Percentiles rank a stretch among this genome's conserved stretches.
These are phyloP conservation scores for Potamarius usumacintae DNA, from an alignment of 2,113 vertebrate genomes.

Conservation along the genomic window DNA sequence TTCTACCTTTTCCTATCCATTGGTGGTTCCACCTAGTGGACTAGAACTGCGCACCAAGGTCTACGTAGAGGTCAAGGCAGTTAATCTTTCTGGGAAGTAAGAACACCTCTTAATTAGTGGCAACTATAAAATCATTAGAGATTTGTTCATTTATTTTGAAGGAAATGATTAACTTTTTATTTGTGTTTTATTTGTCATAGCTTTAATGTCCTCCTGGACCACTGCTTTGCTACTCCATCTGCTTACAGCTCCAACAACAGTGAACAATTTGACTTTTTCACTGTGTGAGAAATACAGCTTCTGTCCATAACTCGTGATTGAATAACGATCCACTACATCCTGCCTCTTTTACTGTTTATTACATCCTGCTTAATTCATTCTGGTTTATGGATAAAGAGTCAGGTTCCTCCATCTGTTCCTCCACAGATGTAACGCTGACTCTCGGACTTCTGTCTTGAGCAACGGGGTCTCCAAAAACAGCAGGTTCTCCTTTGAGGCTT, in stretches of 20 bases:
- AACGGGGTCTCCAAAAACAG: constrained; percentile 67
- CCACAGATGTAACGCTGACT: constrained; percentile 62
- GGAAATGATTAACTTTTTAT: constrained; percentile 1
- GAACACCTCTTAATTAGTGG: constrained; percentile 5
- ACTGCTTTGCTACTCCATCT: constrained; percentile 74
- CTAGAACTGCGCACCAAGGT: constrained; percentile 66
- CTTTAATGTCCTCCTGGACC: constrained; percentile 74
- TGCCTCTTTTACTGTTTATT: neutral
- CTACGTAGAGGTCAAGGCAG: constrained; percentile 72
- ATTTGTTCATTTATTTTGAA: neutral
- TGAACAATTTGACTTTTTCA: constrained; percentile 68
- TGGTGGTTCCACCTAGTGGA: constrained; percentile 65
- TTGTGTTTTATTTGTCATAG: constrained; percentile 57
- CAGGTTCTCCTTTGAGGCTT: constrained; percentile 74
- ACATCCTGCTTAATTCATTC: neutral
- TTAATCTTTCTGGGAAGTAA: constrained; percentile 78
- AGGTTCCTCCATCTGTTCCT: neutral
- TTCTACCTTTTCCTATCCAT: constrained; percentile 49
- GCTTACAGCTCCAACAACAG: constrained; percentile 59
- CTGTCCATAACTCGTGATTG: neutral
- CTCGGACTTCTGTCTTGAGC: constrained; percentile 53
- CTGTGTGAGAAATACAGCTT: constrained; percentile 59
- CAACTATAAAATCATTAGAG: neutral
- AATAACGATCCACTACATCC: neutral
- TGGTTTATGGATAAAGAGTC: neutral